Percentiles rank a stretch among this genome's conserved stretches.
Evolutionary conservation across 2,888 invertebrate species (phyloP).

Genomic region (Cenopis cana): DNA sequence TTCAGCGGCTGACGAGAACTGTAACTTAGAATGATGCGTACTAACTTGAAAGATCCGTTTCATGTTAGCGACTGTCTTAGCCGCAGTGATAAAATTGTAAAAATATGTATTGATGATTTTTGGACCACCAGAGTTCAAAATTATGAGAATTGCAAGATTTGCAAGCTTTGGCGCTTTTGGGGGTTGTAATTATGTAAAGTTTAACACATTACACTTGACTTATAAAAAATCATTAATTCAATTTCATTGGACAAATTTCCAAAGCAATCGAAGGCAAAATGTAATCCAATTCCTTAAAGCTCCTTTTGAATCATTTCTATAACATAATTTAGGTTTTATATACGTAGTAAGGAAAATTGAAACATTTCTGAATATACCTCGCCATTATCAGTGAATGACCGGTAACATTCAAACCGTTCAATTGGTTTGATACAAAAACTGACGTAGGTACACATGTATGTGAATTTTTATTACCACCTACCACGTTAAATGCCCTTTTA

Average conservation of each 20-base stretch:
- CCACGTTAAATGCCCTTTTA: neutral
- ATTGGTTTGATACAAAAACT: neutral
- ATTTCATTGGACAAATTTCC: neutral
- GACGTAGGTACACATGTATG: neutral
- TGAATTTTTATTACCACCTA: neutral
- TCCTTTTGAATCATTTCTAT: neutral
- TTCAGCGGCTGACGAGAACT: conserved; percentile 6
- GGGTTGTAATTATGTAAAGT: too few species aligned
- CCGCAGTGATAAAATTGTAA: conserved; percentile 12
- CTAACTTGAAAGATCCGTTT: neutral
- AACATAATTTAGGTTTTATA: conserved; percentile 7
- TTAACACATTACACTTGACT: too few species aligned
- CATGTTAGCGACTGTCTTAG: neutral
- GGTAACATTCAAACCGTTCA: conserved; percentile 1
- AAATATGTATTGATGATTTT: conserved; percentile 3
- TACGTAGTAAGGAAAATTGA: neutral
- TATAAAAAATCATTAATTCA: neutral
- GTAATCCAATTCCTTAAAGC: neutral
- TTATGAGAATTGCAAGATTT: neutral
- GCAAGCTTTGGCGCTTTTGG: neutral
- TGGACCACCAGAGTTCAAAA: conserved; percentile 14
- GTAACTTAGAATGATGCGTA: neutral
- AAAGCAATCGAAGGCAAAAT: neutral
- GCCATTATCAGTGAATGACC: conserved; percentile 3
- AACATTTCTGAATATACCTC: neutral